Base-by-base conservation (phyloP, 2,113 vertebrate species). In the Ia io region DNA sequence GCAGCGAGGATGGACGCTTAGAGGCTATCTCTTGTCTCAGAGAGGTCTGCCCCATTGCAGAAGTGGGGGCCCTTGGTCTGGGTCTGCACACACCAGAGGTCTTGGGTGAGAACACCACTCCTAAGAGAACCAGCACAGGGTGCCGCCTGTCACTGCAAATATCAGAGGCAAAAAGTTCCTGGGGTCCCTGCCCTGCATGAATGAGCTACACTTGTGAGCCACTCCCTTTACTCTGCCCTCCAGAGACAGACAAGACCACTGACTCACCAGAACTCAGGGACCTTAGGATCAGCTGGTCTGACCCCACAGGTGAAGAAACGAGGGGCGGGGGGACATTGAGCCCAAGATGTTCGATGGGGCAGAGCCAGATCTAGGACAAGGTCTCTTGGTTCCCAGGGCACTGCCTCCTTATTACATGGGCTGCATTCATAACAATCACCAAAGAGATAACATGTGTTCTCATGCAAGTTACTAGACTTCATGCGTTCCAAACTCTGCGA, bases 231-330 rank as follows among this genome's bases (percentile, higher is more conserved):
- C 35, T 44, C 35, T 42, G 67, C 12, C 79, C 23, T 74, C 22
- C n/a, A 82, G 65, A 11, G 56, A 70, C 69, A 80, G 82, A 73
- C 23, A 83, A 32, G 56, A 93, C 56, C 49, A 25, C 9, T 32
- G 28, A 47, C 23, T 91, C 73, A 37, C 23, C 69, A 25, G 79
- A 73, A 32, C 32, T 25, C 3, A 1, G 32, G 73, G 85, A 47
- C 22, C 6, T 90, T 53, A 12, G 40, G 25, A 25, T 44, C 20
- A 78, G 42, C 5, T 1, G 0, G 37, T 73, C 42, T 44, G 42
- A 87, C 22, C 0, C 9, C 9, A 18, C 32, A 69, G 22, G 47
- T 73, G 63, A 74, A 82, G 67, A 85, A 69, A 56, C 5, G 2
- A n/a, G 2, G 37, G 18, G 9, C 69, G 13, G n/a, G 35, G 32